These are phyloP conservation scores for Sciurus carolinensis DNA, from an alignment of 2,797 vertebrate species.

Conservation along the genomic window DNA sequence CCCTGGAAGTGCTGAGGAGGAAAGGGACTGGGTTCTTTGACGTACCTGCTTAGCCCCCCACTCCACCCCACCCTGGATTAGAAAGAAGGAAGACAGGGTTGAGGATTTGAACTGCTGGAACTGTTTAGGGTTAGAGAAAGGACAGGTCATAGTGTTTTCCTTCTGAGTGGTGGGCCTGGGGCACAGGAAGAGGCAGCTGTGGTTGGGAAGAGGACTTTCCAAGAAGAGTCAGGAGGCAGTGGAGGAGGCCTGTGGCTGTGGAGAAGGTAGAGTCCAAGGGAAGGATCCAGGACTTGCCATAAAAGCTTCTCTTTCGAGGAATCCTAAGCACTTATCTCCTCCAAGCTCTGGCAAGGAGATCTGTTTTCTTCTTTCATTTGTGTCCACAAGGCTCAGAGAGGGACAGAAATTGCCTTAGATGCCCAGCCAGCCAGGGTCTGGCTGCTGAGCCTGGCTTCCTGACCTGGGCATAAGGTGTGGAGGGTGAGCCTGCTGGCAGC, in stretches of 20 bases:
- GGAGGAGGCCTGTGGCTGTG: background rate
- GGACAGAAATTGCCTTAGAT: constrained; percentile 8
- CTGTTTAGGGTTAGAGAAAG: background rate
- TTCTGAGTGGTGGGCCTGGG: background rate
- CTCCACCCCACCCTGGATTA: background rate
- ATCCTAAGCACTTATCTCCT: constrained; percentile 78
- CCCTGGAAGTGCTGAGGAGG: background rate
- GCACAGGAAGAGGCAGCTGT: background rate
- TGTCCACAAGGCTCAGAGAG: constrained; percentile 61
- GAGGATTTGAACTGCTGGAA: background rate
- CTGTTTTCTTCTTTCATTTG: constrained; percentile 52
- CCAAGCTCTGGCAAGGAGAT: constrained; percentile 65
- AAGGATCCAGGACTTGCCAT: constrained; percentile 56
- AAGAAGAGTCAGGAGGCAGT: background rate
- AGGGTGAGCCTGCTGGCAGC: background rate
- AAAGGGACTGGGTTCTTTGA: background rate
- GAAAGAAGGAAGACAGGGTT: background rate
- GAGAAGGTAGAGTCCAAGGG: constrained; percentile 40
- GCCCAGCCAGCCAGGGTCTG: background rate
- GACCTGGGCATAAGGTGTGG: background rate
- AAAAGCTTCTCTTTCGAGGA: constrained; percentile 83
- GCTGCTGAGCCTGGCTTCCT: constrained; percentile 5
- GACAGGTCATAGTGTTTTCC: background rate
- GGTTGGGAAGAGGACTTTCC: background rate
- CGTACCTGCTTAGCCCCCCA: background rate